phyloP scores from a whole-genome alignment of 2,113 vertebrate genomes.

The Hypomesus transpacificus region DNA sequence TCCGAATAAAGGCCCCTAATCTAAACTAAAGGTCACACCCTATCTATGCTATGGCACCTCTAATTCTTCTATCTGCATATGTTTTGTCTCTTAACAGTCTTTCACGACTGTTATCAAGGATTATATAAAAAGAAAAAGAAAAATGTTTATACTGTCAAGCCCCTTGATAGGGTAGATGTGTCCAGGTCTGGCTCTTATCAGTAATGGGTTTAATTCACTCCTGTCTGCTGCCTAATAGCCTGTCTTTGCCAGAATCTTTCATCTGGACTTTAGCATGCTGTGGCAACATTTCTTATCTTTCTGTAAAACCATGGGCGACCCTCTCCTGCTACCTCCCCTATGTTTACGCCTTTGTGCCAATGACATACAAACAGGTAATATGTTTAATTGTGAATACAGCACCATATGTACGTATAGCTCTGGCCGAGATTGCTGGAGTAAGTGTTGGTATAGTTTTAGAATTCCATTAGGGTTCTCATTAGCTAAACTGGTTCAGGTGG shows the following conservation, averaged over 20 bases:
- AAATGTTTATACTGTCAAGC: constrained; percentile 24
- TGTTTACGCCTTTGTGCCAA: background rate
- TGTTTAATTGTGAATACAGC: background rate
- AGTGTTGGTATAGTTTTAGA: constrained; percentile 7
- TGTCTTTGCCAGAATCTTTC: constrained; percentile 42
- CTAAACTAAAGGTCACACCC: constrained; percentile 58
- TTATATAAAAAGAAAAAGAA: constrained; percentile 19
- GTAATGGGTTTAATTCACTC: constrained; percentile 45
- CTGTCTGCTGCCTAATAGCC: constrained; percentile 52
- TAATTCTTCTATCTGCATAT: constrained; percentile 67
- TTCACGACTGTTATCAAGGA: constrained; percentile 33
- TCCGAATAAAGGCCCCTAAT: constrained; percentile 50
- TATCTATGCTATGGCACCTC: constrained; percentile 37
- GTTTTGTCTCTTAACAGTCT: constrained; percentile 43
- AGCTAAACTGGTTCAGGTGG: constrained; percentile 42
- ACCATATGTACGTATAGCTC: background rate
- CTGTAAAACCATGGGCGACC: constrained; percentile 19
- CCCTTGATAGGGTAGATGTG: constrained; percentile 41
- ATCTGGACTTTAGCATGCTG: constrained; percentile 23
- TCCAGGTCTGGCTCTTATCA: constrained; percentile 52
- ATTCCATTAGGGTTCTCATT: constrained; percentile 35
- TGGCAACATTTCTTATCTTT: constrained; percentile 37
- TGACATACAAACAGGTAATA: background rate
- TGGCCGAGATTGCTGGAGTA: background rate
- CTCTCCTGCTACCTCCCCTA: constrained; percentile 7